Base-by-base conservation (phyloP, 1,140 invertebrate species). In the Sminthurides bifidus region DNA sequence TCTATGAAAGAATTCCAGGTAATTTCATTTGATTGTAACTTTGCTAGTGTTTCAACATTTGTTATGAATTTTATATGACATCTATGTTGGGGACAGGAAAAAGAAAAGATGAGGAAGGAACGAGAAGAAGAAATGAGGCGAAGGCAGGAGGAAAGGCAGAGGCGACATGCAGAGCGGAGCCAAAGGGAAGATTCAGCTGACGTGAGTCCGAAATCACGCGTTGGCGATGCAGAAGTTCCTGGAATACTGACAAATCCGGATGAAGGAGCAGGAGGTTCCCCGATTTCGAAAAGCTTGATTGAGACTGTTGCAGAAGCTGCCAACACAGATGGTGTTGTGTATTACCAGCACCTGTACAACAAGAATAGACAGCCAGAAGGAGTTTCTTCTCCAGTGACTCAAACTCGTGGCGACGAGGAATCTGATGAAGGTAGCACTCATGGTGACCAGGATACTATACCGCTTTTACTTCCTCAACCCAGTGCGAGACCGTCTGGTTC, bases 1-100 rank as follows among this genome's bases (percentile, higher is more conserved):
- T 85, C 87, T 67, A 71, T 87, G 1, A 82, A 83, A 4, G 84
- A 90, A 67, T 80, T 84, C 65, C 83, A 88, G 74, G 81, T 82
- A 68, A 58, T 12, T 4, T 4, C 6, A n/a, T n/a, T n/a, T n/a
- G n/a, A n/a, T n/a, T n/a, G n/a, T n/a, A n/a, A n/a, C n/a, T n/a
- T 37, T 12, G 17, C 17, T 12, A 37, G 17, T 37, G 33, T 37
- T 12, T 37, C 17, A 12, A 37, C 17, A 10, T 43, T 26, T 26
- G 26, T 26, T 23, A 21, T 63, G 17, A 19, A 41, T 37, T 44
- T 29, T 27, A 21, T 27, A 35, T 46, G 59, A 52, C 43, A 29
- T 62, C 67, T 61, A 35, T 35, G n/a, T n/a, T 35, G 8, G 33
- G n/a, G n/a, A 10, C 61, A 79, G 74, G 77, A 79, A 70, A 72